Evolutionary conservation across 2,797 vertebrate species (phyloP), one percentile per base, ranked within the genome.

Genomic region (Siniperca scherzeri): DNA sequence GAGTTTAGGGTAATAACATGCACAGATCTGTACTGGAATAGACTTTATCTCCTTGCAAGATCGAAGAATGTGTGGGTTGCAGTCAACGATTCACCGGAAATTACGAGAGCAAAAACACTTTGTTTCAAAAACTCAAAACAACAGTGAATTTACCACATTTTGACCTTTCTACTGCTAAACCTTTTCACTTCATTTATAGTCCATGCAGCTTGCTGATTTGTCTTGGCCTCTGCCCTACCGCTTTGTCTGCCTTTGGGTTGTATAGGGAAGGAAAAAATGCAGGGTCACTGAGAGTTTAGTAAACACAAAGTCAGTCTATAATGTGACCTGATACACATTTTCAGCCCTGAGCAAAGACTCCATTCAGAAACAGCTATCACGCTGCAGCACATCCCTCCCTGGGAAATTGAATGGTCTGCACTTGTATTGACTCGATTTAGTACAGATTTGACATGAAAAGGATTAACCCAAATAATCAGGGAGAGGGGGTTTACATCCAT

Each of bases 271-370:
- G 86, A 88, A 89, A 88, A 86, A 71, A 77, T 73, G 81, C 17
- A 27, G 86, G 93, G 92, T 94, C 90, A 93, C 64, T 21, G 50
- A 84, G 85, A 94, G 93, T 94, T 93, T 91, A 93, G 84, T 91
- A 86, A 90, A 91, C 79, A 89, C 85, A 88, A 81, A 85, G 87
- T 90, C 82, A 17, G 53, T 79, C 82, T 68, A 79, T 87, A 88
- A 88, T 83, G 81, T 86, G 92, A 91, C 86, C 87, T 67, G 82
- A 87, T 85, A 66, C 81, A 75, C 80, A 73, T 84, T 82, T 85
- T 82, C 76, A 88, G 60, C 85, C 81, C 61, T 70, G 70, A 84
- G 92, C 88, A 87, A 86, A 87, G 80, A 36, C 73, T 78, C 59
- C 67, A 83, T 89, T 91, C 77, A 87, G 66, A 87, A 80, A 71